Percentiles rank a stretch among this genome's conserved stretches.
Conservation (phyloP, 30 jellyfish, hydroid and myxozoan genomes). For the Turritopsis rubra region DNA sequence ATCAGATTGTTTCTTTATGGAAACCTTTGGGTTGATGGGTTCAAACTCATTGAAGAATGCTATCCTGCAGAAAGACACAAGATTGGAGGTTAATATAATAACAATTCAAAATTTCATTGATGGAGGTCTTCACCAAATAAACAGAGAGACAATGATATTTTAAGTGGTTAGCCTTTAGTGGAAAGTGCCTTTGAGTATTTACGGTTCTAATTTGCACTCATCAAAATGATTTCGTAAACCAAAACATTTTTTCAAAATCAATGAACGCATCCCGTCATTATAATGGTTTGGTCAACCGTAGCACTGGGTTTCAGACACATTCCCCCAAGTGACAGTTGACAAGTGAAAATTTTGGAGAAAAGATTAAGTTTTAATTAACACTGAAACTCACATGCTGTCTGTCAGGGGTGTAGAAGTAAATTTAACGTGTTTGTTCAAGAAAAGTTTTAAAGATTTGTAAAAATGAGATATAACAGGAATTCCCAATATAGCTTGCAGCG, state of each 20-base stretch:
- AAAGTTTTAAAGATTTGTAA: constrained; percentile 45
- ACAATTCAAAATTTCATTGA: too few relatives aligned
- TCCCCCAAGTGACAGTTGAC: not conserved
- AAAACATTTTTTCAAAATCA: too few relatives aligned
- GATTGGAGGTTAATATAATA: too few relatives aligned
- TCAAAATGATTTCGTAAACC: too few relatives aligned
- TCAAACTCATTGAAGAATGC: constrained; percentile 39
- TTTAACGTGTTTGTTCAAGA: constrained; percentile 38
- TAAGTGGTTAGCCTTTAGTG: not conserved
- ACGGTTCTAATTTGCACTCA: too few relatives aligned
- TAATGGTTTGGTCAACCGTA: too few relatives aligned
- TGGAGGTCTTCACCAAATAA: not conserved
- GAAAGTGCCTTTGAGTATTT: too few relatives aligned
- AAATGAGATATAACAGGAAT: constrained; percentile 60
- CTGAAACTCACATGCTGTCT: constrained; percentile 73
- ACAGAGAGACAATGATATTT: not conserved
- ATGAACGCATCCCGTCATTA: too few relatives aligned
- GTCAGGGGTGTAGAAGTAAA: constrained; percentile 76
- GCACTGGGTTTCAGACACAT: too few relatives aligned
- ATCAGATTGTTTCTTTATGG: constrained; percentile 43
- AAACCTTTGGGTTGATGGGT: constrained; percentile 21
- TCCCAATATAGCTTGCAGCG: constrained; percentile 88
- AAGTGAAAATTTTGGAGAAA: not conserved
- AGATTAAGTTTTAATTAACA: not conserved
- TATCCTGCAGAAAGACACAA: constrained; percentile 13